Percentiles rank a stretch among this genome's conserved stretches.
Evolutionary conservation across 2,113 vertebrate genomes (phyloP).

Genomic region (Columba janthina): DNA sequence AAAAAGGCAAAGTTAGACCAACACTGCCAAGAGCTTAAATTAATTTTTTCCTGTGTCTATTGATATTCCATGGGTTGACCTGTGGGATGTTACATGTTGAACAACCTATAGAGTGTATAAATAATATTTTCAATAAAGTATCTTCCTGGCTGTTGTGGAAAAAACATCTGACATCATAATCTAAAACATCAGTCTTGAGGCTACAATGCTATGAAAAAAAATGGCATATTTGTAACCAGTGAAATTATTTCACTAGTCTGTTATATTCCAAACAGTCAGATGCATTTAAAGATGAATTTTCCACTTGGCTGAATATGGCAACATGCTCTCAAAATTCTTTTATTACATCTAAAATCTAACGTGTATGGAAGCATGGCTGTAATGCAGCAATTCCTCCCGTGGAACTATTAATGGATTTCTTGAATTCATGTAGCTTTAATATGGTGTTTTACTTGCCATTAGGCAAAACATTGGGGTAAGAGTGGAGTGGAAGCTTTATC

Average conservation of each 20-base stretch:
- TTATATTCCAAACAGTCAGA: not conserved
- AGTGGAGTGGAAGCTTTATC: not conserved
- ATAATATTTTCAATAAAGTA: not conserved
- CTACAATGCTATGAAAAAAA: not conserved
- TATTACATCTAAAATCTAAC: not conserved
- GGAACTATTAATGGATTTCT: not conserved
- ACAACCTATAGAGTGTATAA: not conserved
- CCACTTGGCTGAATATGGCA: not conserved
- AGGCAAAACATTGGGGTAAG: not conserved
- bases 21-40: not conserved
- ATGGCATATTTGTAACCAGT: not conserved
- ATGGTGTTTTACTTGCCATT: not conserved
- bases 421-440: not conserved
- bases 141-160: not conserved
- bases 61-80: not conserved
- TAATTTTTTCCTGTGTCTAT: not conserved
- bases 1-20: not conserved
- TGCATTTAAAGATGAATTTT: not conserved
- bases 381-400: not conserved
- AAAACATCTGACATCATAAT: not conserved
- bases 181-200: not conserved
- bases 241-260: not conserved
- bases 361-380: not conserved
- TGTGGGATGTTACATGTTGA: not conserved
- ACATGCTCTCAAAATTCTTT: conserved; percentile 2